phyloP scores from a whole-genome alignment of 2,888 invertebrate species.

The Volucella inanis region DNA sequence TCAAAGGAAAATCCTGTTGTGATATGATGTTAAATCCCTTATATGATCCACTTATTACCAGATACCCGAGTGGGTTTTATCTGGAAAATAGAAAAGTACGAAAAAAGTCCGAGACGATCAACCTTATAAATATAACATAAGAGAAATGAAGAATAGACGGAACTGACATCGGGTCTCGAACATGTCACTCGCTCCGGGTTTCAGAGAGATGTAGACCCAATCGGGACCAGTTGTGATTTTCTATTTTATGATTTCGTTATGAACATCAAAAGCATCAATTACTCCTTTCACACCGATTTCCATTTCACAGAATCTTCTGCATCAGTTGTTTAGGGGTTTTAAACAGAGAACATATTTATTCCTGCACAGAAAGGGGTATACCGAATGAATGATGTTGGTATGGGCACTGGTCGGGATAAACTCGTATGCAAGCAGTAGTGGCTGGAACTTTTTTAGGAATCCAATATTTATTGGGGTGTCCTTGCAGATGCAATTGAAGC shows the following conservation, averaged over 20 bases:
- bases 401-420: not conserved
- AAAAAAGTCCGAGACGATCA: slow-evolving; percentile 6
- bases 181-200: not conserved
- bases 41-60: slow-evolving; percentile 37
- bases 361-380: not conserved
- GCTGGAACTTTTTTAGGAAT: not conserved
- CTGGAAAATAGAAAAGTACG: slow-evolving; percentile 1
- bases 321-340: slow-evolving; percentile 51
- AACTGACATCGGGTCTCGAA: no score
- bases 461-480: slow-evolving; percentile 27
- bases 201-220: slow-evolving; percentile 3
- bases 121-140: slow-evolving; percentile 37
- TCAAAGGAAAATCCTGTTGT: slow-evolving; percentile 36
- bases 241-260: slow-evolving; percentile 72
- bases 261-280: slow-evolving; percentile 72
- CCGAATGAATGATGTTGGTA: not conserved
- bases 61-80: not conserved
- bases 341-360: not conserved
- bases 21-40: not conserved
- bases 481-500: slow-evolving; percentile 6
- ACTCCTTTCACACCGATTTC: slow-evolving; percentile 59
- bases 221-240: slow-evolving; percentile 48
- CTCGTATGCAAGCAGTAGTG: not conserved
- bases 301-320: slow-evolving; percentile 62
- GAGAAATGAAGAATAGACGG: not conserved